These are phyloP conservation scores for Nycticryphes semicollaris DNA, from an alignment of 2,113 vertebrate genomes.

Conservation along the genomic window DNA sequence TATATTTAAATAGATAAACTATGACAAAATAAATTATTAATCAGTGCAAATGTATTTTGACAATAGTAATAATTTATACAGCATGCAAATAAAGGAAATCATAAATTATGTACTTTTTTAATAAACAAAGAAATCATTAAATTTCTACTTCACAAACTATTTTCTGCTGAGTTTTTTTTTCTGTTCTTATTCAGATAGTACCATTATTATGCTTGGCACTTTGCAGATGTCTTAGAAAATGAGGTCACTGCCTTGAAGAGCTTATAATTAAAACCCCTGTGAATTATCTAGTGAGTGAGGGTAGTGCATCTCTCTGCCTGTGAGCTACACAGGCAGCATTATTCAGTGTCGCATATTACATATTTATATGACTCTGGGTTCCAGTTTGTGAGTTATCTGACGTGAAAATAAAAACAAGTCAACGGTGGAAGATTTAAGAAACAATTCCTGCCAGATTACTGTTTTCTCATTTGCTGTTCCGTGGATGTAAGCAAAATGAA, in stretches of 20 bases:
- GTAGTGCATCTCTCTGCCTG: background rate
- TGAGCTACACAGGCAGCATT: background rate
- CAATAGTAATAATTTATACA: background rate
- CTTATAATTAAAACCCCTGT: conserved; percentile 40
- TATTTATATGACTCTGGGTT: background rate
- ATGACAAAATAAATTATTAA: background rate
- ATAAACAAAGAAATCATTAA: background rate
- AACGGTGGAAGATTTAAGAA: background rate
- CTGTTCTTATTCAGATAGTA: background rate
- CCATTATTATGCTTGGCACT: conserved; percentile 15
- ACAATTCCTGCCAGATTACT: background rate
- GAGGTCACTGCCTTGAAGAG: conserved; percentile 59
- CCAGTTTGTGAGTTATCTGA: background rate
- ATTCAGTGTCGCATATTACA: background rate
- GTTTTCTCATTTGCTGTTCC: conserved; percentile 3
- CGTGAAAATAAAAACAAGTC: background rate
- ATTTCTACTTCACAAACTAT: background rate
- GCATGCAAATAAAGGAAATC: background rate
- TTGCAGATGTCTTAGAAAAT: conserved; percentile 49
- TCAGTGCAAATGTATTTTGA: background rate
- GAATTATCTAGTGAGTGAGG: conserved; percentile 17
- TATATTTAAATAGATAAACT: background rate
- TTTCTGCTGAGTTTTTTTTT: background rate
- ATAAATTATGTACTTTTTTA: background rate
- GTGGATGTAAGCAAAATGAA: conserved; percentile 40